Percentiles rank a stretch among this genome's conserved stretches.
Conservation (phyloP, 2,797 vertebrate genomes). For the Acrossocheilus wenchowensis region DNA sequence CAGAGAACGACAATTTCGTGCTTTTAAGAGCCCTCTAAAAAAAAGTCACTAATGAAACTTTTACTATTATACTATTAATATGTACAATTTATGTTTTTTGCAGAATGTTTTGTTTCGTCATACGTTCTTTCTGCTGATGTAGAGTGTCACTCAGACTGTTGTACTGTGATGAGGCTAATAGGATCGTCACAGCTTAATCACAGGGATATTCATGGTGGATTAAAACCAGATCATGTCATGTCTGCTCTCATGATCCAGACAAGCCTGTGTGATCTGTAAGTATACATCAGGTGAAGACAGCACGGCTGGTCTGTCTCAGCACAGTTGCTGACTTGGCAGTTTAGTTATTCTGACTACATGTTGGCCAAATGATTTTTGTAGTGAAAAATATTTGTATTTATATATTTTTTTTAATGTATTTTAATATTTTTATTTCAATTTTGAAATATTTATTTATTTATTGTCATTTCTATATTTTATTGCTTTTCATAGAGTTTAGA, state of each 20-base stretch:
- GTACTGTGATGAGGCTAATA: neutral
- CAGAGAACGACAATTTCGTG: neutral
- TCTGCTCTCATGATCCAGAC: conserved; percentile 7
- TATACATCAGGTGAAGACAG: neutral
- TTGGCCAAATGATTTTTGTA: neutral
- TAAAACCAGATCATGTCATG: neutral
- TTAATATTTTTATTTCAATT: neutral
- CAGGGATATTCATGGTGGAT: neutral
- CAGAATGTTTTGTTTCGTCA: too few relatives aligned
- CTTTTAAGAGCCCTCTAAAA: neutral
- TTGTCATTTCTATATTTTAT: too few relatives aligned
- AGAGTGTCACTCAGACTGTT: neutral
- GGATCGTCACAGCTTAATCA: neutral
- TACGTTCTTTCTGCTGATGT: neutral
- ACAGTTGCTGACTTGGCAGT: neutral
- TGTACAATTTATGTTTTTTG: neutral
- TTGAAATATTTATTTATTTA: neutral
- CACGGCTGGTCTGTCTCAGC: neutral
- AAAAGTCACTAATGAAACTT: neutral
- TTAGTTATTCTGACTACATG: neutral
- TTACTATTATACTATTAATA: too few relatives aligned
- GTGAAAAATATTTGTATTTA: neutral
- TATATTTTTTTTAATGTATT: neutral
- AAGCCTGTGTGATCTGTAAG: neutral
- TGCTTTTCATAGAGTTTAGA: neutral